These are phyloP conservation scores for Andrena fulva DNA, from an alignment of 2,888 invertebrate species.

Conservation along the genomic window DNA sequence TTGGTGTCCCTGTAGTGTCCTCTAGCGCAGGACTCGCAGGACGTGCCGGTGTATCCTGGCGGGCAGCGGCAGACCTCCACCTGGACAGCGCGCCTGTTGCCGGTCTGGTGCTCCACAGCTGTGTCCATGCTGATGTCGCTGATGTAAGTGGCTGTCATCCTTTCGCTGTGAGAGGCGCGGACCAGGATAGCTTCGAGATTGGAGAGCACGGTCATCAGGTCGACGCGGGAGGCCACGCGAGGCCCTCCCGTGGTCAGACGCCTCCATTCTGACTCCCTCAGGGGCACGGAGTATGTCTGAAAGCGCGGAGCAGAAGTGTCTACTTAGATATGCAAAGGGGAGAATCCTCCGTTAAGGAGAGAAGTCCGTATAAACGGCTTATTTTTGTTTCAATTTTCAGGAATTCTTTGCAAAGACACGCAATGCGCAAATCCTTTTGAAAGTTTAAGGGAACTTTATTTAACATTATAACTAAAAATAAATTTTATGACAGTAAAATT, in stretches of 20 bases:
- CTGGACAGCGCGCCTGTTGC: conserved; percentile 88
- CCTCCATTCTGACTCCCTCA: conserved; percentile 90
- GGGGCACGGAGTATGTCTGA: conserved; percentile 88
- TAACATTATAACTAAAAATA: too few relatives aligned
- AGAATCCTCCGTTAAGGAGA: too few relatives aligned
- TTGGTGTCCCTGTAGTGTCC: conserved; percentile 90
- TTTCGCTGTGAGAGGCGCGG: conserved; percentile 90
- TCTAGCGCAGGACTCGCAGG: conserved; percentile 91
- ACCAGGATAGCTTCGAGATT: conserved; percentile 93
- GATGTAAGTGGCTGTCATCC: conserved; percentile 89
- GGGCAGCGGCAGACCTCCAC: conserved; percentile 96
- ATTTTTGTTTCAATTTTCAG: too few relatives aligned
- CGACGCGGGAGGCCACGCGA: conserved; percentile 89
- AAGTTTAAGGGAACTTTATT: too few relatives aligned
- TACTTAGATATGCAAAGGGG: too few relatives aligned
- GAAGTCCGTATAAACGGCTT: too few relatives aligned
- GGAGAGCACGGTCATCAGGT: conserved; percentile 93
- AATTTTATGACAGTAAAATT: too few relatives aligned
- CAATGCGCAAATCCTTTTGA: too few relatives aligned
- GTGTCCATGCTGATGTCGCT: conserved; percentile 95
- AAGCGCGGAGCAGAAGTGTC: conserved; percentile 14
- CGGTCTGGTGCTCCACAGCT: conserved; percentile 88
- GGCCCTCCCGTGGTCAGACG: conserved; percentile 86
- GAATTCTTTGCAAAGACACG: too few relatives aligned
- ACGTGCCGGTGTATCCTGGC: conserved; percentile 91